Base-by-base conservation (phyloP, 2,888 invertebrate genomes). In the Buathra laborator region DNA sequence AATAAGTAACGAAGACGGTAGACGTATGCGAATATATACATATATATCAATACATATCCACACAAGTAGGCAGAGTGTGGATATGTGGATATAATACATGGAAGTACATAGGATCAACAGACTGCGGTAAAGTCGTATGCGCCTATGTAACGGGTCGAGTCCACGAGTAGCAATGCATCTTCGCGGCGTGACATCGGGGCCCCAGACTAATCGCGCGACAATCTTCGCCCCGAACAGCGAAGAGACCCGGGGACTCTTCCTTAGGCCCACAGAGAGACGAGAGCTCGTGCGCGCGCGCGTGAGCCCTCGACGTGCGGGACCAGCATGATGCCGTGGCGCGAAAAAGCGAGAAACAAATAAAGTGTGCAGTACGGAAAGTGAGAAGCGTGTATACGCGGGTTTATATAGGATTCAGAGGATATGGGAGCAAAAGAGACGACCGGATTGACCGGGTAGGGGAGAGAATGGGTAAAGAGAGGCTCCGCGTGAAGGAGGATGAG, bases 131-230 rank as follows among this genome's bases (percentile, higher is more conserved):
- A 56, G 48, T 48, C 77, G 74, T 80, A 80, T 84, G 85, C 68
- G 71, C 74, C 48, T 48, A 81, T 74, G 76, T 86, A 88, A 89
- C 88, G 89, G 90, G 88, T 89, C 89, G 78, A 87, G 64, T 86
- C 88, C 90, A 89, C 91, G 90, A 91, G 91, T 66, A 91, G 93
- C 92, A 92, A 94, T 94, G 93, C 92, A 93, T 94, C 94, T 94
- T 93, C 90, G 89, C 70, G 75, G 83, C 90, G 93, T 93, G 93
- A 93, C 94, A 93, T 91, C 91, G 90, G 90, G 91, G 89, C 90
- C 91, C 83, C 87, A 92, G 92, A 91, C 94, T 94, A 94, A 94
- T 94, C 94, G 94, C 91, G 93, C 93, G 94, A 94, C 94, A 94
- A 94, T 93, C 94, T 94, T 92, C 89, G 85, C 88, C 76, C 12